Evolutionary conservation across 1,140 invertebrate genomes (phyloP).

Genomic region (Lucilia sericata): DNA sequence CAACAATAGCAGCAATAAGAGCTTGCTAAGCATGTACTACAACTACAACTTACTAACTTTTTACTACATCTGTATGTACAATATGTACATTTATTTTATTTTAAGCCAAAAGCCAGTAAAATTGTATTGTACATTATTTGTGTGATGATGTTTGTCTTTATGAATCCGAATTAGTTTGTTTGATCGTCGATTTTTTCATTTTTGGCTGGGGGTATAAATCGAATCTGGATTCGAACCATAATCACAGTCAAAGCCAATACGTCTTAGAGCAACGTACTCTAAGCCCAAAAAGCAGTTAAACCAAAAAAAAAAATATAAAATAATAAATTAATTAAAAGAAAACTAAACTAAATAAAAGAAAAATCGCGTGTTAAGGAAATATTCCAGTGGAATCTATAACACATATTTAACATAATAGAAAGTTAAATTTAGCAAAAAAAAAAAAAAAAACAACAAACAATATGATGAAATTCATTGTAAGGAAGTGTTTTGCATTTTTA

Average conservation of each 20-base stretch:
- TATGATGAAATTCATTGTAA: constrained; percentile 66
- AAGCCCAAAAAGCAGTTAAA: constrained; percentile 39
- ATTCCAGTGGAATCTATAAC: neutral
- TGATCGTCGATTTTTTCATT: neutral
- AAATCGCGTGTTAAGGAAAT: constrained; percentile 21
- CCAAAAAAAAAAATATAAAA: constrained; percentile 28
- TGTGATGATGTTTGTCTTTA: neutral
- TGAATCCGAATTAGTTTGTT: neutral
- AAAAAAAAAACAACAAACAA: constrained; percentile 25
- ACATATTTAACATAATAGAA: constrained; percentile 31
- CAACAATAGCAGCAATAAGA: neutral
- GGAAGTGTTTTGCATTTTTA: constrained; percentile 47
- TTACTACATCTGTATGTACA: neutral
- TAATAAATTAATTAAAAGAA: constrained; percentile 9
- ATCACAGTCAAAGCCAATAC: constrained; percentile 61
- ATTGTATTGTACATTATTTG: neutral
- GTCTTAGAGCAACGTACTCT: constrained; percentile 52
- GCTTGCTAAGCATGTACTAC: neutral
- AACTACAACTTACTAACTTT: neutral
- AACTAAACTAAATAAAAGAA: neutral
- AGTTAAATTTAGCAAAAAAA: neutral
- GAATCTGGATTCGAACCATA: constrained; percentile 60
- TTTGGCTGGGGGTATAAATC: constrained; percentile 63
- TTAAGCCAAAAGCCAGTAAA: neutral
- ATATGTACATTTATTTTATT: neutral